These are phyloP conservation scores for Henricia sp. DNA, from an alignment of 53 echinoderm and acorn worm genomes.

Conservation along the genomic window DNA sequence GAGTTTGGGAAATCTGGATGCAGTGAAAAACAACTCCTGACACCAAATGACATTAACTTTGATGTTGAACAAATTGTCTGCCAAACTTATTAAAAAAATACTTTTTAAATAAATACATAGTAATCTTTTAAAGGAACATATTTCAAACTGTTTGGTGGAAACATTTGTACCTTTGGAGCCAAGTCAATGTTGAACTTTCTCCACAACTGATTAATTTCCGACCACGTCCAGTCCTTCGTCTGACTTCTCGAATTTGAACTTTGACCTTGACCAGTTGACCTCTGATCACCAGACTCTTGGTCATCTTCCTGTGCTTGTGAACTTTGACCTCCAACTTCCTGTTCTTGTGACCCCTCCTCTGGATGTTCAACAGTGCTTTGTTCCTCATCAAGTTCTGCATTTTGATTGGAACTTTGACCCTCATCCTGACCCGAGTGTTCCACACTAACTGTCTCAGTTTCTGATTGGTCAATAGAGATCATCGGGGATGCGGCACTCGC, in stretches of 20 bases:
- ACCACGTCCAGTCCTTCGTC: slow-evolving; percentile 88
- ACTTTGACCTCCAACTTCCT: slow-evolving; percentile 35
- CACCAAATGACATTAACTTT: too few species aligned
- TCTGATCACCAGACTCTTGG: slow-evolving; percentile 36
- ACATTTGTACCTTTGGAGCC: slow-evolving; percentile 82
- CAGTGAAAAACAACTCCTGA: too few species aligned
- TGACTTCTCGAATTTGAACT: slow-evolving; percentile 18
- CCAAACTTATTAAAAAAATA: too few species aligned
- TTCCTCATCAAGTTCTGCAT: slow-evolving; percentile 9
- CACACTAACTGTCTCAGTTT: not conserved
- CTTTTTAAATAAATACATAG: too few species aligned
- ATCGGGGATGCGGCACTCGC: slow-evolving; percentile 10
- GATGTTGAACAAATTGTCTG: too few species aligned
- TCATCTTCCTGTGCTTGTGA: too few species aligned
- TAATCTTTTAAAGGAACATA: too few species aligned
- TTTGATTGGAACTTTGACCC: slow-evolving; percentile 12
- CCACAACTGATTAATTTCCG: slow-evolving; percentile 83
- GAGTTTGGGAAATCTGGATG: too few species aligned
- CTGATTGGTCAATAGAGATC: slow-evolving; percentile 44
- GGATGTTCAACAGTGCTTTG: slow-evolving; percentile 16
- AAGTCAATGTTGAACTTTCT: slow-evolving; percentile 95
- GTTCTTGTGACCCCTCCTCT: slow-evolving; percentile 31
- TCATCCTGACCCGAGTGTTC: not conserved
- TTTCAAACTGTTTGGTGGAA: slow-evolving; percentile 82
- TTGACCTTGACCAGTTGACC: slow-evolving; percentile 19